phyloP scores from a whole-genome alignment of 2,113 vertebrate genomes.

The Verasper variegatus region DNA sequence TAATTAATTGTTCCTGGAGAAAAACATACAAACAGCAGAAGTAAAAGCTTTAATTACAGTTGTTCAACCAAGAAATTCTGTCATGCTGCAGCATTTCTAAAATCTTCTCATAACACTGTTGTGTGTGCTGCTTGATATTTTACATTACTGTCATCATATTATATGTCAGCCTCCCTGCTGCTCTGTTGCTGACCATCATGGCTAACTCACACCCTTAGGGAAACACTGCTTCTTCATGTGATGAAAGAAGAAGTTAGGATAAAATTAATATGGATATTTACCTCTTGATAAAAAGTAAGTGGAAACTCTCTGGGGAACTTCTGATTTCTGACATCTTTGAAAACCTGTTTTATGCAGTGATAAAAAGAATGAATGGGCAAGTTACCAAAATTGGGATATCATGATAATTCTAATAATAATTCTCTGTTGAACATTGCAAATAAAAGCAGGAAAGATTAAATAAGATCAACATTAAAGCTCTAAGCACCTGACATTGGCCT shows the following conservation, averaged over 20 bases:
- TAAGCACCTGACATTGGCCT: too few relatives aligned
- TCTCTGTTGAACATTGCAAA: too few relatives aligned
- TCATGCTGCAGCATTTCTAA: background rate
- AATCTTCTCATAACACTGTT: background rate
- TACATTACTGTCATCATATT: too few relatives aligned
- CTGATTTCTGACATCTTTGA: background rate
- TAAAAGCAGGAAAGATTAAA: too few relatives aligned
- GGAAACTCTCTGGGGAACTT: constrained; percentile 61
- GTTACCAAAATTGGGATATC: background rate
- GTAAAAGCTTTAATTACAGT: too few relatives aligned
- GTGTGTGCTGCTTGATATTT: constrained; percentile 1
- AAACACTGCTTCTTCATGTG: background rate
- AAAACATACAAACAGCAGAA: background rate
- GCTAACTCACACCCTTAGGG: too few relatives aligned
- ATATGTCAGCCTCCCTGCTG: too few relatives aligned
- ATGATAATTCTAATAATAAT: background rate
- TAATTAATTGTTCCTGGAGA: constrained; percentile 65
- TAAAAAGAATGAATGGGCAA: background rate
- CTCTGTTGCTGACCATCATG: too few relatives aligned
- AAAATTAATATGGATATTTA: constrained; percentile 24
- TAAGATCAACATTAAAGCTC: too few relatives aligned
- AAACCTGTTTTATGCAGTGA: constrained; percentile 56
- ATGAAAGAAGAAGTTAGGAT: background rate
- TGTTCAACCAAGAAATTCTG: background rate
- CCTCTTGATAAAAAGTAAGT: constrained; percentile 57